Evolutionary conservation across 1,140 invertebrate species (phyloP), one percentile per base, ranked within the genome.

Genomic region (Drosophila willistoni): DNA sequence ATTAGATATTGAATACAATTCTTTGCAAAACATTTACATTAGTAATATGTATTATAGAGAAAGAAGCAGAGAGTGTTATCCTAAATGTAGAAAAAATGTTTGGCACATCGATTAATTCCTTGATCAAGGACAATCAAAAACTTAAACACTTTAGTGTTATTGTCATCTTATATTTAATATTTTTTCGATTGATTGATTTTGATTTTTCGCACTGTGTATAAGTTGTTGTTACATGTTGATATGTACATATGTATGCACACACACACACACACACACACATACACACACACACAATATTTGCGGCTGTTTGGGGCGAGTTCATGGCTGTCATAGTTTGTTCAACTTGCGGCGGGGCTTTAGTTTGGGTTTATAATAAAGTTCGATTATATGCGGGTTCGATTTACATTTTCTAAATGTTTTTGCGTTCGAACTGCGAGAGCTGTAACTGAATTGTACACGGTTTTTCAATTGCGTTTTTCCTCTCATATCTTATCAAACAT

Each of bases 291-390:
- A 54, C 39, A 60, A 65, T 61, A 67, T 65, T 77, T 72, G 39
- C 54, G 36, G 65, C 51, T 69, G 73, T 76, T 76, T 75, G 73
- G 25, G 73, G 73, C 56, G 77, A 74, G 83, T 87, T 87, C 83
- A 87, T 78, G 83, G 84, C 83, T 75, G 66, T 67, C 61, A 44
- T 64, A 75, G 83, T 87, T 89, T 87, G 67, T 89, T 87, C 83
- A 89, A 83, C 81, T 73, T 76, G 67, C 73, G 70, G 56, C 57
- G 34, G n/a, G 29, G 29, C 29, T 25, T 25, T 22, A 14, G 19
- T 22, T 62, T 29, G 29, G 9, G 54, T 42, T 55, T 36, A 64
- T 54, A 74, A 59, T 36, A 56, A 42, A 63, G 72, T 68, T 63
- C 73, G 65, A 66, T 62, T 64, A 63, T 64, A 70, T 85, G 82